A percentile compares a stretch with the other conserved stretches of the same genome.
phyloP scores from a whole-genome alignment of 2,888 invertebrate species.

The Choristoneura rosaceana region DNA sequence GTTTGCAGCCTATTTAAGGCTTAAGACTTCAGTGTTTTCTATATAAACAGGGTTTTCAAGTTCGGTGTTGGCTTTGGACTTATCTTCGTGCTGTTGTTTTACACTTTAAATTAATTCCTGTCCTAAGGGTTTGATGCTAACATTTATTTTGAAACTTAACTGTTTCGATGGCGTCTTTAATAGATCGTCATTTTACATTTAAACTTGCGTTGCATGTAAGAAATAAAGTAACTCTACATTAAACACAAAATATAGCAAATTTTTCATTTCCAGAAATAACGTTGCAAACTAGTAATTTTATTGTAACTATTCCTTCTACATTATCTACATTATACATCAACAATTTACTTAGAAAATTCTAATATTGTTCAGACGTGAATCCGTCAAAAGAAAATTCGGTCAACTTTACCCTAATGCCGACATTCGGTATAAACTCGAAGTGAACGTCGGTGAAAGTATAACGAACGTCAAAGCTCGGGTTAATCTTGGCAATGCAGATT shows the following conservation, averaged over 20 bases:
- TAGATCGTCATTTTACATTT: not conserved
- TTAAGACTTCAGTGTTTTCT: conserved; percentile 37
- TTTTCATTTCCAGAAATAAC: too few species aligned
- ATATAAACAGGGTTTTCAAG: conserved; percentile 38
- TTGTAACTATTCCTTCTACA: too few species aligned
- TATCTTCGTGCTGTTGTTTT: conserved; percentile 42
- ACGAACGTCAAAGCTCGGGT: conserved; percentile 45
- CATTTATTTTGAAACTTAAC: conserved; percentile 6
- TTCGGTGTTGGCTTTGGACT: conserved; percentile 31
- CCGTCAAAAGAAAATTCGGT: not conserved
- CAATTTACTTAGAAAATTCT: not conserved
- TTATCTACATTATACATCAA: too few species aligned
- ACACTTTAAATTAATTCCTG: conserved; percentile 40
- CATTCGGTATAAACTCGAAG: not conserved
- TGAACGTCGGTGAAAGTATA: conserved; percentile 38
- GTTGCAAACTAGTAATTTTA: too few species aligned
- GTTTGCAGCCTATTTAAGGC: conserved; percentile 34
- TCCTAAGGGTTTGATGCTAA: conserved; percentile 20
- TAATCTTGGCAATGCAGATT: conserved; percentile 50
- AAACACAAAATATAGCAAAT: too few species aligned
- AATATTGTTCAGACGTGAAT: not conserved
- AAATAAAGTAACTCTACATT: too few species aligned
- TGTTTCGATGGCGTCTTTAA: not conserved
- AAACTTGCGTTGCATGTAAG: too few species aligned
- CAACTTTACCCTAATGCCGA: not conserved